Evolutionary conservation across 1,140 invertebrate genomes (phyloP), one percentile per base, ranked within the genome.

Genomic region (Apolygus lucorum): DNA sequence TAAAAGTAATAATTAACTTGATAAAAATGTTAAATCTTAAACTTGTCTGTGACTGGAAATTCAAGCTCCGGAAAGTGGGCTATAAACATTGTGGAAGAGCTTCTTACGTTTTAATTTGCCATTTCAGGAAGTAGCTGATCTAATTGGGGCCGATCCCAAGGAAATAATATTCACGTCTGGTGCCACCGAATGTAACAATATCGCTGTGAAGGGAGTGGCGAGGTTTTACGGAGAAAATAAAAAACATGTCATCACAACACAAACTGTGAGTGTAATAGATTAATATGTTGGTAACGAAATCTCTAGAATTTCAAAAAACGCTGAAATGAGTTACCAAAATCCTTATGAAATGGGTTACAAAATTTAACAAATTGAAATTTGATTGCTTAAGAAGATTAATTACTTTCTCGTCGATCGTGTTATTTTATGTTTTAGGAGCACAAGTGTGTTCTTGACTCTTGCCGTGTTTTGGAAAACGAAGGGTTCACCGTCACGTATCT

Each of bases 91-190:
- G n/a, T n/a, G n/a, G n/a, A n/a, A n/a, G n/a, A n/a, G n/a, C n/a
- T n/a, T n/a, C n/a, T n/a, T n/a, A n/a, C n/a, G n/a, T n/a, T n/a
- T n/a, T n/a, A n/a, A n/a, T 42, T 42, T 42, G 4, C 17, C 34
- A 71, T 72, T 76, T 4, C 74, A 93, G 85, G 90, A 97, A 87
- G 85, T 98, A 21, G 96, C 98, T 1, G 81, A 85, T 73, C 78
- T 99, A 28, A 98, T 99, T 78, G 89, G 90, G 34, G 96, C 96
- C n/a, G 95, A 99, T 79, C 88, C 94, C 63, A 96, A 95, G 79
- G 98, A 99, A 84, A 96, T 99, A 71, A 86, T 99, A 72, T 99
- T 99, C 76, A 99, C 97, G 13, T 98, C 95, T 66, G 98, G 98
- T 73, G 98, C 98, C 13, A 99, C 98, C 54, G 98, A 99, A 81